phyloP scores from a whole-genome alignment of 37 sponge, comb jelly and placozoan genomes.

The Eunapius fragilis region DNA sequence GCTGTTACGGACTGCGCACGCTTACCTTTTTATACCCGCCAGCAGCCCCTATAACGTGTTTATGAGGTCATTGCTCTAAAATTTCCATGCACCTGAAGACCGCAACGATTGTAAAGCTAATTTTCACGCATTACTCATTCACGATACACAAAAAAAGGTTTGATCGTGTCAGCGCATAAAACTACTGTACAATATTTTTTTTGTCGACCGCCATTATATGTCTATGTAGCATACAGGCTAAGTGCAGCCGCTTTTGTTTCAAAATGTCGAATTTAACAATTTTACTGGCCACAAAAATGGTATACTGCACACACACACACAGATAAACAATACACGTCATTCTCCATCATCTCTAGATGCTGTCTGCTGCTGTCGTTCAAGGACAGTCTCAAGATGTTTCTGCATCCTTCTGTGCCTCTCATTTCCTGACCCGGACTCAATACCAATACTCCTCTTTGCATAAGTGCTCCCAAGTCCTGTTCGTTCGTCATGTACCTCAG shows the following conservation, averaged over 20 bases:
- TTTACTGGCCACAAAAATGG: no score
- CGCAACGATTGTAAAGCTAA: no score
- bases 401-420: slow-evolving; percentile 19
- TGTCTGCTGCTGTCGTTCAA: not conserved
- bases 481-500: slow-evolving; percentile 5
- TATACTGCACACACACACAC: not conserved
- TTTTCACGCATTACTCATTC: no score
- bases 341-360: not conserved
- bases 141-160: no score
- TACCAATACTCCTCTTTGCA: not conserved
- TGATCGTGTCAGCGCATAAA: no score
- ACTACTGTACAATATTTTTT: no score
- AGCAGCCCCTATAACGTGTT: not conserved
- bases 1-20: no score
- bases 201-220: no score
- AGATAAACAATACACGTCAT: not conserved
- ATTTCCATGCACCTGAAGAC: not conserved
- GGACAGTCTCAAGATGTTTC: slow-evolving; percentile 9
- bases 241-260: no score
- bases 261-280: no score
- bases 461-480: slow-evolving; percentile 7
- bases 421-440: not conserved
- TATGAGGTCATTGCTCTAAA: not conserved
- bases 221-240: no score
- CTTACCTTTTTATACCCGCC: not conserved